phyloP scores from a whole-genome alignment of 2,888 invertebrate genomes.

The Drosophila meridiana region DNA sequence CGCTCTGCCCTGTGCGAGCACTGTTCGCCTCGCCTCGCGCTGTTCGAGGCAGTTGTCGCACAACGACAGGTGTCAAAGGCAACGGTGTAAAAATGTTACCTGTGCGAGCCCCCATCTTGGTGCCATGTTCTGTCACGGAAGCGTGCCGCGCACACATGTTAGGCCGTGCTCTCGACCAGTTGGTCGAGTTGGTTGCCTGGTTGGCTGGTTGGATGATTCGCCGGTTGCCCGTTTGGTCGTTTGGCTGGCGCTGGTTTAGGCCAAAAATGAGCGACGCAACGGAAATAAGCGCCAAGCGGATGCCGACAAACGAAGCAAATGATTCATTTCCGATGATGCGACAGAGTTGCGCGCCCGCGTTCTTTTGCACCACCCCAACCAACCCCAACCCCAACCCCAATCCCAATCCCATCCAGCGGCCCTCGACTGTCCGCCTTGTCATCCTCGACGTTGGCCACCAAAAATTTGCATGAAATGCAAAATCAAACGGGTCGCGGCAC shows the following conservation, averaged over 20 bases:
- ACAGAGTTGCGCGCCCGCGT: constrained; percentile 63
- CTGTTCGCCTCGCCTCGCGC: background rate
- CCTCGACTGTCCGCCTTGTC: constrained; percentile 33
- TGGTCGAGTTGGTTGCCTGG: constrained; percentile 20
- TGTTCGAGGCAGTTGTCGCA: constrained; percentile 13
- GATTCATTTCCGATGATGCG: constrained; percentile 84
- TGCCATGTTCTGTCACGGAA: constrained; percentile 72
- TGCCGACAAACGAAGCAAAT: constrained; percentile 85
- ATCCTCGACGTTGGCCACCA: constrained; percentile 59
- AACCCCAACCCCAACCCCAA: background rate
- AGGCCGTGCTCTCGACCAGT: constrained; percentile 38
- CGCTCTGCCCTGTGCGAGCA: background rate
- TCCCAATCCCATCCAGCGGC: background rate
- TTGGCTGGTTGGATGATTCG: constrained; percentile 15
- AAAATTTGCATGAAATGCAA: constrained; percentile 79
- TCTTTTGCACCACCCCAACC: constrained; percentile 1
- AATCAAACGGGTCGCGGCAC: constrained; percentile 64
- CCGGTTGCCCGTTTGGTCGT: constrained; percentile 13
- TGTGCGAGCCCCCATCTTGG: constrained; percentile 29
- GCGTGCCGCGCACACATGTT: constrained; percentile 80
- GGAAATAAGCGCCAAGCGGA: constrained; percentile 84
- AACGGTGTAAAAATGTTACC: constrained; percentile 53
- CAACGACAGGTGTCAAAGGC: constrained; percentile 60
- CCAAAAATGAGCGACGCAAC: constrained; percentile 74
- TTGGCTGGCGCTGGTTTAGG: constrained; percentile 59